These are phyloP conservation scores for Oncopeltus fasciatus DNA, from an alignment of 1,140 invertebrate genomes.

Conservation along the genomic window DNA sequence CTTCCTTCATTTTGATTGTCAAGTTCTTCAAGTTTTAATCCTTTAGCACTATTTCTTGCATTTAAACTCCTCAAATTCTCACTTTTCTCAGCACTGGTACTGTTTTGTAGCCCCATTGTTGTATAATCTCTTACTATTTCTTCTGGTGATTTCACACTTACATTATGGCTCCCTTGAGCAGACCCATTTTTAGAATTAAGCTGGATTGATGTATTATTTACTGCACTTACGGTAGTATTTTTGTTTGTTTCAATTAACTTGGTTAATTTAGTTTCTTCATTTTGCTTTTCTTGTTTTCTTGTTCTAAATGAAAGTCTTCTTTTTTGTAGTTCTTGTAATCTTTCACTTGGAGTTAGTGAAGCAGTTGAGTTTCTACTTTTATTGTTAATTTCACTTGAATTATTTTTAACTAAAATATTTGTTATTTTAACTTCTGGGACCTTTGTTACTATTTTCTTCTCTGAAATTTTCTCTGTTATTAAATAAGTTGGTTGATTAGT, in stretches of 20 bases:
- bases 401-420: too few relatives aligned
- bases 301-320: too few relatives aligned
- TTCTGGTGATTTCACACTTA: constrained; percentile 15
- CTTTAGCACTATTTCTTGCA: background rate
- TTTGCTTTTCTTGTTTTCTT: background rate
- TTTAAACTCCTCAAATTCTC: background rate
- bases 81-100: background rate
- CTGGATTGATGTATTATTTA: background rate
- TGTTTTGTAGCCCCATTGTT: constrained; percentile 1
- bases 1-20: constrained; percentile 4
- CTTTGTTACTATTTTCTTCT: too few relatives aligned
- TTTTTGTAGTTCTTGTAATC: too few relatives aligned
- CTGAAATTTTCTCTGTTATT: too few relatives aligned
- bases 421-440: too few relatives aligned
- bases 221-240: background rate
- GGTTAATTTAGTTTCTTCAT: background rate
- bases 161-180: background rate
- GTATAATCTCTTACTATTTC: constrained; percentile 16
- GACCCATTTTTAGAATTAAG: background rate
- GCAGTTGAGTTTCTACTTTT: too few relatives aligned
- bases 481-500: too few relatives aligned
- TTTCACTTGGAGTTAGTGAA: too few relatives aligned
- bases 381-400: too few relatives aligned
- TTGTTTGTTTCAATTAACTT: background rate
- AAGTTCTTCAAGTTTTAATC: background rate